These are phyloP conservation scores for Columba guinea DNA, from an alignment of 2,797 vertebrate species.

Conservation along the genomic window DNA sequence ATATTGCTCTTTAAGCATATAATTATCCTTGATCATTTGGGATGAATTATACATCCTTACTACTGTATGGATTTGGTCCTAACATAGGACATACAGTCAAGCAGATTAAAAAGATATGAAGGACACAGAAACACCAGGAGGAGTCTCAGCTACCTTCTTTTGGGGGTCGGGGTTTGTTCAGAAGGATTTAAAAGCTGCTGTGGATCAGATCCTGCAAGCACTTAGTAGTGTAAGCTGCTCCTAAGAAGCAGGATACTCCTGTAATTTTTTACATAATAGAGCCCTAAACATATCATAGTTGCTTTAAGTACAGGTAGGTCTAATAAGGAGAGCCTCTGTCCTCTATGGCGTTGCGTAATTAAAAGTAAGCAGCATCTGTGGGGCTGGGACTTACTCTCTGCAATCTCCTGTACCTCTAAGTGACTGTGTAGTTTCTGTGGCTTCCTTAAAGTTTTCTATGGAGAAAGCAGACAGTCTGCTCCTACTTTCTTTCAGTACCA, in stretches of 20 bases:
- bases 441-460: neutral
- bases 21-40: slow-evolving; percentile 74
- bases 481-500: accelerated
- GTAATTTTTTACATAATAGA: accelerated
- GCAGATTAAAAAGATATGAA: slow-evolving; percentile 56
- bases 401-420: accelerated
- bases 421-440: accelerated
- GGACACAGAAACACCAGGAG: neutral
- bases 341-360: neutral
- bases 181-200: slow-evolving; percentile 6
- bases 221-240: neutral
- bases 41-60: slow-evolving; percentile 69
- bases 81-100: slow-evolving; percentile 31
- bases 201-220: too few relatives aligned
- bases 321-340: slow-evolving; percentile 8
- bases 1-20: slow-evolving; percentile 71
- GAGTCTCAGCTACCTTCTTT: neutral
- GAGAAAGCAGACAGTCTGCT: neutral
- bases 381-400: neutral
- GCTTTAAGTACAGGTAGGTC: neutral
- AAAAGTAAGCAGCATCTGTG: too few relatives aligned
- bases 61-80: slow-evolving; percentile 37
- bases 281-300: neutral
- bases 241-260: neutral
- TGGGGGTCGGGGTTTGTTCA: neutral